Evolutionary conservation across 2,888 invertebrate species (phyloP), one percentile per base, ranked within the genome.

Genomic region (Andrena camellia): DNA sequence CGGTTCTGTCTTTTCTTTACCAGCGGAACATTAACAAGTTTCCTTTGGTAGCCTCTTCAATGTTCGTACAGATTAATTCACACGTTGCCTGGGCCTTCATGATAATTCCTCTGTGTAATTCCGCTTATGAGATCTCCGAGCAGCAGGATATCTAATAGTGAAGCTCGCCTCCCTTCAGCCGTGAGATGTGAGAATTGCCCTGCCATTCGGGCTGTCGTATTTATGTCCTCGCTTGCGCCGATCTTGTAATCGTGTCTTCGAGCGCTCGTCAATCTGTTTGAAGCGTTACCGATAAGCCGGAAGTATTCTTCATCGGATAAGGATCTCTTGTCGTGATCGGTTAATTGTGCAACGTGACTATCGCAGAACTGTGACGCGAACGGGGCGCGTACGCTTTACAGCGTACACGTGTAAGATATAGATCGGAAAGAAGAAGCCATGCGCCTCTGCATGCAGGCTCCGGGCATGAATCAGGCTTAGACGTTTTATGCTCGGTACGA

Each of bases 391-490:
- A 23, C 23, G 48, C 48, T 35, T 59, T 23, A 23, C 59, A 10
- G 23, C 13, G 50, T 29, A 31, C 31, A 31, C 59, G 54, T 64
- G 26, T 8, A 42, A 57, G 63, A 66, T 71, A 66, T 26, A 26
- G 60, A 80, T 77, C 59, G 54, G 10, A 17, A 60, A 62, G 42
- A 73, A 54, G 35, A 66, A 64, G 42, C 33, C 29, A 35, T 23
- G 66, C 50, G 57, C 7, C 48, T 52, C 7, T 6, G 35, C 29
- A 48, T 10, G 29, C 29, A 54, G 54, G 48, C 20, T 68, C 42
- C 17, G 42, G 17, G 59, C 71, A 62, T 71, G 70, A 80, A 80
- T 81, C 82, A 67, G 42, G 64, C 57, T 81, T 81, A 74, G 67
- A 70, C 66, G 42, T 71, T 81, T 82, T 70, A 74, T 52, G 66